A percentile compares a stretch with the other conserved stretches of the same genome.
Conservation (phyloP, 2,888 invertebrate genomes). For the Coremacera marginata region DNA sequence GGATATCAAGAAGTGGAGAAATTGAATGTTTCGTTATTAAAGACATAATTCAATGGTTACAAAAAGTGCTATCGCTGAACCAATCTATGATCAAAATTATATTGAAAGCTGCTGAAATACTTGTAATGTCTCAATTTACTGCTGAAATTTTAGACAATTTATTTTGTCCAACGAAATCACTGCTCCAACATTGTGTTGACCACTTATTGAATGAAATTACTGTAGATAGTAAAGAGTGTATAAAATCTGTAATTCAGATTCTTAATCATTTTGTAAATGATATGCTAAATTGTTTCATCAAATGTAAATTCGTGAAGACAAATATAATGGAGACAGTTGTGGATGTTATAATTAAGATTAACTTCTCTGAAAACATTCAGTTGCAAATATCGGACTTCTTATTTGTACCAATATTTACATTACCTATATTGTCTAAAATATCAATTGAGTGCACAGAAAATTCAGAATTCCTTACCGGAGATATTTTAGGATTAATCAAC, state of each 20-base stretch:
- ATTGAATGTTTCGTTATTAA: neutral
- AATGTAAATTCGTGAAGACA: neutral
- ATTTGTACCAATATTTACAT: slow-evolving; percentile 42
- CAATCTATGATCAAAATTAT: neutral
- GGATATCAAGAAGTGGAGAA: neutral
- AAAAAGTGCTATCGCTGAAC: neutral
- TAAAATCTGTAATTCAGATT: neutral
- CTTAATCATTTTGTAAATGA: neutral
- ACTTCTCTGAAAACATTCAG: neutral
- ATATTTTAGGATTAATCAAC: slow-evolving; percentile 74
- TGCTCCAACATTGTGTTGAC: slow-evolving; percentile 5
- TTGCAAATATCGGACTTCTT: neutral
- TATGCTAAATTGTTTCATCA: neutral
- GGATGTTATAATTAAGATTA: slow-evolving; percentile 1
- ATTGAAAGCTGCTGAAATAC: neutral
- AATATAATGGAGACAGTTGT: neutral
- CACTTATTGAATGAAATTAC: neutral
- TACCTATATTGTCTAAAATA: slow-evolving; percentile 58
- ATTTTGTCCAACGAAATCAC: neutral
- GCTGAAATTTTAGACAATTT: neutral
- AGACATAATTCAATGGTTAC: neutral
- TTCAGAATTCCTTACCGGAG: slow-evolving; percentile 67
- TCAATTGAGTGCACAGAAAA: slow-evolving; percentile 59
- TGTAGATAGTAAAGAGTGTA: neutral
- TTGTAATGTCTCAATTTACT: neutral